Percentiles rank a stretch among this genome's conserved stretches.
phyloP scores from a whole-genome alignment of 2,888 invertebrate genomes.

The Drosophila quinaria region DNA sequence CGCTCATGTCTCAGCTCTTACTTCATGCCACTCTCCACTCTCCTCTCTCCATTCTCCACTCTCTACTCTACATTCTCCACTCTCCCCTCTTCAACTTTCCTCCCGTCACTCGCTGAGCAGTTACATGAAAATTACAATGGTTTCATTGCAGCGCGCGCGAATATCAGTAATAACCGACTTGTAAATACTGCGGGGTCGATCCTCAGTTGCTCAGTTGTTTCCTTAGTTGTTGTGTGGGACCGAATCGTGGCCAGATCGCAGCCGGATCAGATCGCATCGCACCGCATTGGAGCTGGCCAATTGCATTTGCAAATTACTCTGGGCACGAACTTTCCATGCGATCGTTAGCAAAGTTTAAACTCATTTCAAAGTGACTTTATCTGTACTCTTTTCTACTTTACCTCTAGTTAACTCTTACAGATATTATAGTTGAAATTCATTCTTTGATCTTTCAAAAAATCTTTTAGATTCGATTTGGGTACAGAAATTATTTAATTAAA shows the following conservation, averaged over 20 bases:
- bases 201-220: constrained; percentile 2
- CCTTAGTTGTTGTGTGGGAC: constrained; percentile 48
- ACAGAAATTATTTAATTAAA: no score
- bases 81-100: constrained; percentile 9
- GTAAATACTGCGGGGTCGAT: constrained; percentile 56
- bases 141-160: constrained; percentile 55
- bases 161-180: constrained; percentile 80
- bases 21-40: constrained; percentile 8
- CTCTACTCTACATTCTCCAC: not conserved
- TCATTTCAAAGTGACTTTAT: not conserved
- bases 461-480: not conserved
- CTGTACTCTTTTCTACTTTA: not conserved
- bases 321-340: constrained; percentile 42
- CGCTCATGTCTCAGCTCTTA: constrained; percentile 29
- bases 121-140: constrained; percentile 81
- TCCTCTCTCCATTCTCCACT: constrained; percentile 5
- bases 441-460: not conserved
- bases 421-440: not conserved
- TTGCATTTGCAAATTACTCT: constrained; percentile 44
- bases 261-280: constrained; percentile 1
- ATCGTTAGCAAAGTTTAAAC: constrained; percentile 11
- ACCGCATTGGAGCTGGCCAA: constrained; percentile 26
- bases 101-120: constrained; percentile 28
- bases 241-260: constrained; percentile 15
- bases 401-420: not conserved